These are phyloP conservation scores for Myripristis murdjan DNA, from an alignment of 2,797 vertebrate genomes.

Conservation along the genomic window DNA sequence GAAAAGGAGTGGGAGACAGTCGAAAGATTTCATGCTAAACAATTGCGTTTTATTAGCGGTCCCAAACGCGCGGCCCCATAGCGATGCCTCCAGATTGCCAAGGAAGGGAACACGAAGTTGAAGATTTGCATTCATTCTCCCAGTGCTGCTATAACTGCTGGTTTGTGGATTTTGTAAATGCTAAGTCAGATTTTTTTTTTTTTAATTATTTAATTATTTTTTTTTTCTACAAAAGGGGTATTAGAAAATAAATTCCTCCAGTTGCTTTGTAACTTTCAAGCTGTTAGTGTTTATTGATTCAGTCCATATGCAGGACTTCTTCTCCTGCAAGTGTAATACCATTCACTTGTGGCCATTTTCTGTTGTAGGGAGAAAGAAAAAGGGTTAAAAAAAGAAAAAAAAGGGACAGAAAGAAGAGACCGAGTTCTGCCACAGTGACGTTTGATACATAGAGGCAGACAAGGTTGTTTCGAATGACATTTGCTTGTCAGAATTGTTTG, in stretches of 20 bases:
- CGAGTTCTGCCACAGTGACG: no score
- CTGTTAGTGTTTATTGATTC: background rate
- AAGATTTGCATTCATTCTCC: conserved; percentile 16
- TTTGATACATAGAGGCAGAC: background rate
- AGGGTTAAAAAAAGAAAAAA: no score
- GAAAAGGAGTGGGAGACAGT: conserved; percentile 40
- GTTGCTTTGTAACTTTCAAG: background rate
- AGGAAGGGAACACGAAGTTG: conserved; percentile 25
- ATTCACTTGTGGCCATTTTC: background rate
- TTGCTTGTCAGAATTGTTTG: background rate
- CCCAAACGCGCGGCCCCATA: conserved; percentile 15
- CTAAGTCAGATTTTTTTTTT: background rate
- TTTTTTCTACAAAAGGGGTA: background rate
- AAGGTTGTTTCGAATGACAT: background rate
- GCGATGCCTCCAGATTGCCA: conserved; percentile 22
- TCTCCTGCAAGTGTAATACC: background rate
- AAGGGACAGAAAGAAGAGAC: no score
- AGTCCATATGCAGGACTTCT: background rate
- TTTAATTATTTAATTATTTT: background rate
- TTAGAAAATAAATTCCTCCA: background rate
- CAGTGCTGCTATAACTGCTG: conserved; percentile 7
- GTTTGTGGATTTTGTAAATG: background rate
- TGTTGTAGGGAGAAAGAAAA: background rate
- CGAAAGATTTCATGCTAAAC: conserved; percentile 4
- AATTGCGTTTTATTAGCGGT: no score